Conservation (phyloP, 2,888 invertebrate genomes). For the Minunthozetes semirufus region DNA sequence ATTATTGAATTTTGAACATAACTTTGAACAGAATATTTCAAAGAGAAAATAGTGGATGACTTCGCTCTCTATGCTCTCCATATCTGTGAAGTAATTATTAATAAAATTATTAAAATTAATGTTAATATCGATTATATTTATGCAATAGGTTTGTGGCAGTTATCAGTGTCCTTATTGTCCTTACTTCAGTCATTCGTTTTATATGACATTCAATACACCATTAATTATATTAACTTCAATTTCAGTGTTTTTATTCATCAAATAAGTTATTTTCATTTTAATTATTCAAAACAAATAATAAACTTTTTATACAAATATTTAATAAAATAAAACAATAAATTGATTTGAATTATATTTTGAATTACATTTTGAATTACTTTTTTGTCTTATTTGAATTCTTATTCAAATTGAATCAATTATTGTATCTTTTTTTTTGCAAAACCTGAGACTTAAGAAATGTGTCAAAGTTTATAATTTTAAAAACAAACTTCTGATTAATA, state of each 20-base stretch:
- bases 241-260: not conserved
- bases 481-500: no score
- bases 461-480: no score
- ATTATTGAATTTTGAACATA: not conserved
- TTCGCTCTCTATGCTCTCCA: slow-evolving; percentile 77
- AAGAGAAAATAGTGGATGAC: slow-evolving; percentile 82
- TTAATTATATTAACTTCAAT: not conserved
- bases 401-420: no score
- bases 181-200: slow-evolving; percentile 38
- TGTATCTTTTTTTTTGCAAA: no score
- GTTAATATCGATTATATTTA: slow-evolving; percentile 58
- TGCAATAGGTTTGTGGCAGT: slow-evolving; percentile 7
- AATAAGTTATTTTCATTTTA: not conserved
- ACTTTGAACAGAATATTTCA: slow-evolving; percentile 68
- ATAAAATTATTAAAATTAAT: slow-evolving; percentile 46
- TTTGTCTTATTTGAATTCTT: no score
- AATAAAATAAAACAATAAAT: no score
- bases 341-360: no score
- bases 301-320: no score
- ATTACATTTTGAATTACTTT: no score
- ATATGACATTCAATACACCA: not conserved
- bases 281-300: no score
- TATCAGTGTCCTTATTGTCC: slow-evolving; percentile 80
- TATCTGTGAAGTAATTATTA: slow-evolving; percentile 76
- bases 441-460: no score